Conservation (phyloP, 2,113 vertebrate genomes). For the Alouatta palliata region DNA sequence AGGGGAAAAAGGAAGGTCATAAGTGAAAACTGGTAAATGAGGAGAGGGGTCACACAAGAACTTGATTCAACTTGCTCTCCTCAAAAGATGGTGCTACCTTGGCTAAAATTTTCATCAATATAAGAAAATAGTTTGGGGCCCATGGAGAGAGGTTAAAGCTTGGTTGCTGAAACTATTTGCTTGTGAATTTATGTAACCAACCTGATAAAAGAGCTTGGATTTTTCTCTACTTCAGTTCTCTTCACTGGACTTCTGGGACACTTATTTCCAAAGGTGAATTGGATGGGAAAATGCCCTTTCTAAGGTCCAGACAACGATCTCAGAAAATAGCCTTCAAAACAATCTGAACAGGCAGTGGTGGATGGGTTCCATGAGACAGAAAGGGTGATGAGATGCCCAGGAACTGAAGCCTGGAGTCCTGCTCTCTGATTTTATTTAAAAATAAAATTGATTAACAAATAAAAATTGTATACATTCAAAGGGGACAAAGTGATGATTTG, state of each 20-base stretch:
- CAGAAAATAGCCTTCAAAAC: neutral
- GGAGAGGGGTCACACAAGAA: neutral
- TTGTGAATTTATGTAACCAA: fast-evolving
- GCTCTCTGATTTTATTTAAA: neutral
- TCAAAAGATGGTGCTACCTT: neutral
- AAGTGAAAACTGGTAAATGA: neutral
- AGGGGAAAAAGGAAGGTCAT: neutral
- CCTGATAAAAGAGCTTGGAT: neutral
- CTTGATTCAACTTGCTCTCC: neutral
- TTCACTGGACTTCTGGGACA: neutral
- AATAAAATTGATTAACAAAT: neutral
- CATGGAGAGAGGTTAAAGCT: neutral
- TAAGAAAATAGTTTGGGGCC: neutral
- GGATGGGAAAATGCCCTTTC: neutral
- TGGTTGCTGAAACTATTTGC: neutral
- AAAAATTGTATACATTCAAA: neutral
- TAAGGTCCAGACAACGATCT: neutral
- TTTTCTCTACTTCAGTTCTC: neutral
- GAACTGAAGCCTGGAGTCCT: too few species aligned
- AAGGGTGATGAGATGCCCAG: fast-evolving
- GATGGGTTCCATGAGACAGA: neutral
- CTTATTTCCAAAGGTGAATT: neutral
- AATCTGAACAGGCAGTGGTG: fast-evolving
- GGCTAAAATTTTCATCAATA: neutral
- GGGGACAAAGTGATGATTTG: neutral